A percentile compares a stretch with the other conserved stretches of the same genome.
phyloP scores from a whole-genome alignment of 2,888 invertebrate genomes.

The Lithophane leautieri region DNA sequence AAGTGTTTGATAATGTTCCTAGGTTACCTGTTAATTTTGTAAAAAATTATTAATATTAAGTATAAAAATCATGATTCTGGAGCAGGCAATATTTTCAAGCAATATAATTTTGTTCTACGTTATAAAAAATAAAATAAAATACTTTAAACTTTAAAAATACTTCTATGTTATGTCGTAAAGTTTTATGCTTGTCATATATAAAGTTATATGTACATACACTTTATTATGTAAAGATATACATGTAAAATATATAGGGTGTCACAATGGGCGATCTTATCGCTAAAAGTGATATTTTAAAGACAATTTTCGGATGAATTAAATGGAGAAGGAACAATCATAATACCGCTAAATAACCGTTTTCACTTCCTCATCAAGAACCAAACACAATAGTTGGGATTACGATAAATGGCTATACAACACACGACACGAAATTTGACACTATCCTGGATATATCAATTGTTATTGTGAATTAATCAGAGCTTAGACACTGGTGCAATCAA shows the following conservation, averaged over 20 bases:
- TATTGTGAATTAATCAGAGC: constrained; percentile 53
- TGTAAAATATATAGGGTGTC: too few relatives aligned
- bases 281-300: too few relatives aligned
- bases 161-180: background rate
- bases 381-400: constrained; percentile 47
- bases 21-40: background rate
- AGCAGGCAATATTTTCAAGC: background rate
- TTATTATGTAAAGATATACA: too few relatives aligned
- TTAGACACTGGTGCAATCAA: constrained; percentile 49
- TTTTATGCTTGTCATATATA: constrained; percentile 11
- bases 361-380: constrained; percentile 33
- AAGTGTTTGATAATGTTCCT: background rate
- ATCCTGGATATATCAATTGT: constrained; percentile 38
- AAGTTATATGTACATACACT: background rate
- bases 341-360: constrained; percentile 14
- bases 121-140: constrained; percentile 24
- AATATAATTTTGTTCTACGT: constrained; percentile 2
- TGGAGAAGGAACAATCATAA: background rate
- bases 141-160: constrained; percentile 4
- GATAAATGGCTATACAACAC: constrained; percentile 33
- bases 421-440: constrained; percentile 41
- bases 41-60: background rate
- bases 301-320: too few relatives aligned
- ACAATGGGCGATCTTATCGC: too few relatives aligned
- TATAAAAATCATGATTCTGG: background rate